These are phyloP conservation scores for Pollenia griseotomentosa DNA, from an alignment of 2,888 invertebrate species.

Conservation along the genomic window DNA sequence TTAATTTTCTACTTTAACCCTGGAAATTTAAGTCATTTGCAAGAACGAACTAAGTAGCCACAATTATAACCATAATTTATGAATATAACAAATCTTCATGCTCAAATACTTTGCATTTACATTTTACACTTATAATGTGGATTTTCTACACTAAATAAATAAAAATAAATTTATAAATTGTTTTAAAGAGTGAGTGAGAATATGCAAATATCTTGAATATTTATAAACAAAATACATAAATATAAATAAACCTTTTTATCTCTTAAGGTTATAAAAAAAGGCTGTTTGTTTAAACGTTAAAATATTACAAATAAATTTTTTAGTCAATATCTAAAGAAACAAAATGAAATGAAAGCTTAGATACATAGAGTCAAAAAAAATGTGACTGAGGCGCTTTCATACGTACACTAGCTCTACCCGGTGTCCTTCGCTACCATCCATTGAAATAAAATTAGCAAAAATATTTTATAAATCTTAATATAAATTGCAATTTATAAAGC, in stretches of 20 bases:
- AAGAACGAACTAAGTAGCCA: background rate
- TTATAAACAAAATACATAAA: background rate
- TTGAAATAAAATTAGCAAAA: too few species aligned
- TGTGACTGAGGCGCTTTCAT: too few species aligned
- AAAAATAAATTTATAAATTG: conserved; percentile 34
- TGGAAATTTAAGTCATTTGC: background rate
- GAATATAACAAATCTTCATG: conserved; percentile 22
- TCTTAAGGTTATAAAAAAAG: background rate
- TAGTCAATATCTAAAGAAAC: background rate
- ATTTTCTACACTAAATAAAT: conserved; percentile 29
- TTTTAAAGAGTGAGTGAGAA: background rate
- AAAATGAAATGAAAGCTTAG: background rate
- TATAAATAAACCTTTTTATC: conserved; percentile 7
- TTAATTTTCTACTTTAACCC: background rate
- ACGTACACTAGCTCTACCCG: too few species aligned
- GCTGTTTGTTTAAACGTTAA: conserved; percentile 4
- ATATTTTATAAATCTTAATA: too few species aligned
- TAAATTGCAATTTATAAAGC: too few species aligned
- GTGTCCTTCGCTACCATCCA: too few species aligned
- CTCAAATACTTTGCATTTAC: conserved; percentile 14
- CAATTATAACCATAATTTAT: conserved; percentile 3
- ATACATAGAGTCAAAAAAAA: too few species aligned
- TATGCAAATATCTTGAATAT: background rate
- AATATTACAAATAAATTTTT: conserved; percentile 18
- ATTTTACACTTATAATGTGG: background rate